phyloP scores from a whole-genome alignment of 2,797 vertebrate genomes.

The Myripristis jacobus region DNA sequence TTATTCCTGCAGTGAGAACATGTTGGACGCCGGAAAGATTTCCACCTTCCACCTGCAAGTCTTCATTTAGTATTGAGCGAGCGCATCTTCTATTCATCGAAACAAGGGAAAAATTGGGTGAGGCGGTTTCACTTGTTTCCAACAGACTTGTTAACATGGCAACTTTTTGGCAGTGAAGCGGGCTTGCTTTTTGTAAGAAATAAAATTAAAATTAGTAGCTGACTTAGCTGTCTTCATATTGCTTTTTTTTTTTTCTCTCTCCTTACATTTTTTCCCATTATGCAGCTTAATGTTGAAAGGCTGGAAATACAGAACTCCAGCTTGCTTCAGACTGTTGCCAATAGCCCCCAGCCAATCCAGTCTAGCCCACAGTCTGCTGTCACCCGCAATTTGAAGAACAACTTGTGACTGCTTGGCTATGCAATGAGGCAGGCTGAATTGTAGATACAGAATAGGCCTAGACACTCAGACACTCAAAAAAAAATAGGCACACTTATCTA shows the following conservation, averaged over 20 bases:
- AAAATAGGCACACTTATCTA: constrained; percentile 27
- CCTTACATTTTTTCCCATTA: not conserved
- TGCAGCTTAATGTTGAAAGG: constrained; percentile 25
- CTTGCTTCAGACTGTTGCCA: constrained; percentile 23
- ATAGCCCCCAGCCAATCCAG: constrained; percentile 38
- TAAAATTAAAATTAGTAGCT: not conserved
- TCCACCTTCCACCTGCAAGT: too few relatives aligned
- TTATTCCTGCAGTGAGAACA: too few relatives aligned
- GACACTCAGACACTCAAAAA: constrained; percentile 40
- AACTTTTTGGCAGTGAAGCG: too few relatives aligned
- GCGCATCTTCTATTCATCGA: too few relatives aligned
- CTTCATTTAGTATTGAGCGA: not conserved
- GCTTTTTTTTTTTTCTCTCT: not conserved
- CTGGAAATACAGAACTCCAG: constrained; percentile 25
- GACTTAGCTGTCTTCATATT: constrained; percentile 1
- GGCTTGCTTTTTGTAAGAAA: too few relatives aligned
- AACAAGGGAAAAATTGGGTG: not conserved
- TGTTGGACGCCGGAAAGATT: too few relatives aligned
- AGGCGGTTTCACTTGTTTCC: too few relatives aligned
- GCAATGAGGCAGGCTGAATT: constrained; percentile 38
- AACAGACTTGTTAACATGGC: too few relatives aligned
- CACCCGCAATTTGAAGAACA: constrained; percentile 47
- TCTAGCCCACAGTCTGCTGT: constrained; percentile 43
- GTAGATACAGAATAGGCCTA: constrained; percentile 30
- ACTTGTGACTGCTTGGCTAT: constrained; percentile 42